These are phyloP conservation scores for Hemithea aestivaria DNA, from an alignment of 2,888 invertebrate genomes.

Conservation along the genomic window DNA sequence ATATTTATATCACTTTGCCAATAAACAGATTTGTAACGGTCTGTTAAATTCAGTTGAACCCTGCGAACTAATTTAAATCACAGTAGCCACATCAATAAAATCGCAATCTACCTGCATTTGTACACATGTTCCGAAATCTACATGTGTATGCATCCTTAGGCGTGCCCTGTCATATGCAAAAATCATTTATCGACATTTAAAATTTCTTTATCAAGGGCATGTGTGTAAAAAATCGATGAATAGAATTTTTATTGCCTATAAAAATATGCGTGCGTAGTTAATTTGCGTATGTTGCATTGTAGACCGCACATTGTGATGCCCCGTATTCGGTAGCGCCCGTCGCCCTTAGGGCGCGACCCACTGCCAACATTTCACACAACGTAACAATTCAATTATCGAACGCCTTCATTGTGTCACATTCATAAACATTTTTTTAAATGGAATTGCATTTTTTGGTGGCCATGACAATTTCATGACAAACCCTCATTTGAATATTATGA, in stretches of 20 bases:
- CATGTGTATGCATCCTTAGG: constrained; percentile 42
- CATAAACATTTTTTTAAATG: constrained; percentile 57
- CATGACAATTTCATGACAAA: constrained; percentile 54
- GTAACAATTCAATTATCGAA: constrained; percentile 67
- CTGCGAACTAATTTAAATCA: constrained; percentile 59
- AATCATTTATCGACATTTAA: constrained; percentile 74
- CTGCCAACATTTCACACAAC: constrained; percentile 54
- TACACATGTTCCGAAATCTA: constrained; percentile 65
- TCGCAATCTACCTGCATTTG: constrained; percentile 54
- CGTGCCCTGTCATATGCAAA: constrained; percentile 67
- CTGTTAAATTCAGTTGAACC: constrained; percentile 57
- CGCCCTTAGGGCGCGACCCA: constrained; percentile 67
- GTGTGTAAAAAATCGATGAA: constrained; percentile 68
- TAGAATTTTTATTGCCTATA: constrained; percentile 69
- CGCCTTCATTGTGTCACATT: constrained; percentile 51
- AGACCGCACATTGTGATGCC: constrained; percentile 60
- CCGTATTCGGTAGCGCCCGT: constrained; percentile 39
- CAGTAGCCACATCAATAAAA: constrained; percentile 48
- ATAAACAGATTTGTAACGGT: constrained; percentile 63
- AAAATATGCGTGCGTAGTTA: constrained; percentile 67
- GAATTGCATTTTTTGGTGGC: constrained; percentile 55
- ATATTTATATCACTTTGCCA: constrained; percentile 51
- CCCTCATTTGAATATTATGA: constrained; percentile 65
- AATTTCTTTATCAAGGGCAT: constrained; percentile 62
- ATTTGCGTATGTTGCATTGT: constrained; percentile 73